A percentile compares a stretch with the other conserved stretches of the same genome.
Conservation (phyloP, 2,797 vertebrate genomes). For the Odontamblyopus rebecca region DNA sequence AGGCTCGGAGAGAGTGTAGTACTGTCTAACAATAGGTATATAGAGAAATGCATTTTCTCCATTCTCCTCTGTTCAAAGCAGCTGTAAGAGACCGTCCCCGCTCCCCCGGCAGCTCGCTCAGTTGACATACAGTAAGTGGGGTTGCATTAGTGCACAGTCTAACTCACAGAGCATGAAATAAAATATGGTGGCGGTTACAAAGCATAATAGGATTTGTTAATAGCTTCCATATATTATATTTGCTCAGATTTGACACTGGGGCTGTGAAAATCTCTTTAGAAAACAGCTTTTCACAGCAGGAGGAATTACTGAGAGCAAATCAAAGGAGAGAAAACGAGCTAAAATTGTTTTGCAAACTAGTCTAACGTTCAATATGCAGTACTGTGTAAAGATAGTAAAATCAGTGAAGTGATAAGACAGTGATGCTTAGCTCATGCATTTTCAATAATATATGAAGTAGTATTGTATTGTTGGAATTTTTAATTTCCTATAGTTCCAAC, state of each 20-base stretch:
- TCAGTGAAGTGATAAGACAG: neutral
- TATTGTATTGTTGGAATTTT: too few relatives aligned
- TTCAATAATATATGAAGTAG: neutral
- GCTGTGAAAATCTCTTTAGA: conserved; percentile 66
- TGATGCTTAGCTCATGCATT: neutral
- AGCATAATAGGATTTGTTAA: conserved; percentile 73
- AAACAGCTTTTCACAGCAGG: conserved; percentile 53
- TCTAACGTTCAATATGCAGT: neutral
- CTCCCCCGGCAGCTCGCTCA: conserved; percentile 42
- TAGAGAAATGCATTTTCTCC: conserved; percentile 32
- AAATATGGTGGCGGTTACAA: conserved; percentile 41
- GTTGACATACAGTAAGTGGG: conserved; percentile 59
- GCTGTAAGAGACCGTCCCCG: conserved; percentile 41
- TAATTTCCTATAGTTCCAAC: too few relatives aligned
- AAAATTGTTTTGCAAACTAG: conserved; percentile 18
- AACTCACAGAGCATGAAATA: conserved; percentile 65
- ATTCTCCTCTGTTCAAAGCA: conserved; percentile 31
- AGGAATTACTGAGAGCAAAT: conserved; percentile 58
- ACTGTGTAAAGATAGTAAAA: neutral
- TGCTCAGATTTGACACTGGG: conserved; percentile 59
- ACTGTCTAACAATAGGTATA: conserved; percentile 35
- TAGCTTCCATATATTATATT: conserved; percentile 70
- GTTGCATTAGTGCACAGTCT: conserved; percentile 46
- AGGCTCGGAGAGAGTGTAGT: conserved; percentile 13
- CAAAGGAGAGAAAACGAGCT: conserved; percentile 40